A percentile compares a stretch with the other conserved stretches of the same genome.
Conservation (phyloP, 2,888 invertebrate species). For the Cantharis nigra region DNA sequence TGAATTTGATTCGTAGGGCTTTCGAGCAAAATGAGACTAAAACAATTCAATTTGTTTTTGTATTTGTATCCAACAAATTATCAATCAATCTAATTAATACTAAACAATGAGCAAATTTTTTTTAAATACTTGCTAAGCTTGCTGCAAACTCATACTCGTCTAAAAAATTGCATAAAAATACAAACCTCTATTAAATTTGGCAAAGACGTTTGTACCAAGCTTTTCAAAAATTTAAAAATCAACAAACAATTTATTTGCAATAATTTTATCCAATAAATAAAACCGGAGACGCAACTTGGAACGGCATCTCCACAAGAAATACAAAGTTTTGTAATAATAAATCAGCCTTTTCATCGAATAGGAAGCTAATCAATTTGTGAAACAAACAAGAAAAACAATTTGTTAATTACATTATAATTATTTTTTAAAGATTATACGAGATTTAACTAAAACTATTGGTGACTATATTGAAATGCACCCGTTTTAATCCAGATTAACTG, state of each 20-base stretch:
- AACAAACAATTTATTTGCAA: not conserved
- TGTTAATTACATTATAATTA: constrained; percentile 26
- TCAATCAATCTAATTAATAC: not conserved
- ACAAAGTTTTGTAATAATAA: constrained; percentile 28
- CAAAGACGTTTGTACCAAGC: not conserved
- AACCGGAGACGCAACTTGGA: not conserved
- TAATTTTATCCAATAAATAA: not conserved
- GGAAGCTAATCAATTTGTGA: constrained; percentile 46
- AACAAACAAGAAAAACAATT: constrained; percentile 21
- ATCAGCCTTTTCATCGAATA: constrained; percentile 49
- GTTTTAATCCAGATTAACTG: constrained; percentile 43
- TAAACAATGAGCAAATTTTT: not conserved
- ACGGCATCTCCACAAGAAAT: not conserved
- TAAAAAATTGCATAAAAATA: not conserved
- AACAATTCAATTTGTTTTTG: not conserved
- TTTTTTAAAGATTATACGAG: constrained; percentile 24
- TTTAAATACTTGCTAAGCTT: not conserved
- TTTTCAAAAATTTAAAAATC: not conserved
- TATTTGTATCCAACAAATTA: not conserved
- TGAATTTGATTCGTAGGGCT: not conserved
- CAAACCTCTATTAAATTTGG: not conserved
- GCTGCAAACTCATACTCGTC: not conserved
- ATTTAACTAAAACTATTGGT: constrained; percentile 43
- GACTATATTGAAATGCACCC: constrained; percentile 51
- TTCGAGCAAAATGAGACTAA: not conserved